A percentile compares a stretch with the other conserved stretches of the same genome.
These are phyloP conservation scores for Triplophysa dalaica DNA, from an alignment of 2,113 vertebrate species.

Conservation along the genomic window DNA sequence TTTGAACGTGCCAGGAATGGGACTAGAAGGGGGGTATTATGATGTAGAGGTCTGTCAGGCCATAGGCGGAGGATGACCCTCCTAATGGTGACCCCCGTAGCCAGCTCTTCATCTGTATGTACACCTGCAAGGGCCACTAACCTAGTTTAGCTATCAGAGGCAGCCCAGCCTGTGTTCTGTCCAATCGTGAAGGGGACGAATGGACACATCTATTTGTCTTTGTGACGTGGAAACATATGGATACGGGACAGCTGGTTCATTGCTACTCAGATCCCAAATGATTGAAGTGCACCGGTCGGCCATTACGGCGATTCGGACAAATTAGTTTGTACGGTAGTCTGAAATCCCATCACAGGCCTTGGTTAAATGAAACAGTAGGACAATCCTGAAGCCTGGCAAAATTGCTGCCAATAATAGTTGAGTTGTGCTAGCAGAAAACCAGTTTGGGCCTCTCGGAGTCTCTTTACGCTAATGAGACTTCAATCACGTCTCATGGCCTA, in stretches of 20 bases:
- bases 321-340: constrained; percentile 6
- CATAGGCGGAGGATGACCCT: constrained; percentile 45
- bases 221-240: constrained; percentile 18
- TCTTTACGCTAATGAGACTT: background rate
- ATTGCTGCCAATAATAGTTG: background rate
- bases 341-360: background rate
- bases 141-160: constrained; percentile 50
- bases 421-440: background rate
- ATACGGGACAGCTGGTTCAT: background rate
- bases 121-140: constrained; percentile 55
- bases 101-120: constrained; percentile 40
- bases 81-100: constrained; percentile 48
- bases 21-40: constrained; percentile 22
- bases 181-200: background rate
- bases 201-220: constrained; percentile 52
- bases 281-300: constrained; percentile 40
- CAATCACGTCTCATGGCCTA: background rate
- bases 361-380: background rate
- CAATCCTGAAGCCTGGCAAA: background rate
- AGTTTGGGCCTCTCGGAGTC: constrained; percentile 12
- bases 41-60: constrained; percentile 60
- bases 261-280: constrained; percentile 38
- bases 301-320: constrained; percentile 40
- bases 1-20: background rate
- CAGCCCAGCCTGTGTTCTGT: background rate